Evolutionary conservation across 2,888 invertebrate species (phyloP).

Genomic region (Halictus quadricinctus): DNA sequence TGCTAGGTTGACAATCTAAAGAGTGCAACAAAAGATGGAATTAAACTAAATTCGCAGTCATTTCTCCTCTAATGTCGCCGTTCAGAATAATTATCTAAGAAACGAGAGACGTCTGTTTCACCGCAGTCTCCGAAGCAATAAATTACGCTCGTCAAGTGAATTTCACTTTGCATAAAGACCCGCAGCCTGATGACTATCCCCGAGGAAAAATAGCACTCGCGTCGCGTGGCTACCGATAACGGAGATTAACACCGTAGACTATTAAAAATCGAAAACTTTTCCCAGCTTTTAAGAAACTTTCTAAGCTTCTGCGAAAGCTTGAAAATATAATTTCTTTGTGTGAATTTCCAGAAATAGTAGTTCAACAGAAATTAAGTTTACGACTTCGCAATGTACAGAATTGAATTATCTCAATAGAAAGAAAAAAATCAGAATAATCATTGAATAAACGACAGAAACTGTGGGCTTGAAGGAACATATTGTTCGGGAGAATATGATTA

Average conservation of each 20-base stretch:
- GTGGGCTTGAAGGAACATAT: no score
- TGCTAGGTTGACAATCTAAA: neutral
- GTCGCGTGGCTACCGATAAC: neutral
- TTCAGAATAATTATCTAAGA: neutral
- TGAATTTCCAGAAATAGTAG: neutral
- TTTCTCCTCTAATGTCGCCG: slow-evolving; percentile 2
- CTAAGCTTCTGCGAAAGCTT: neutral
- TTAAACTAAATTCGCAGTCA: neutral
- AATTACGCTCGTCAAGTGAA: slow-evolving; percentile 1
- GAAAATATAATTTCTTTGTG: neutral
- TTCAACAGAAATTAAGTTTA: neutral
- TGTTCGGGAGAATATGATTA: no score
- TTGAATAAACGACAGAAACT: no score
- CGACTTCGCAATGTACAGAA: neutral
- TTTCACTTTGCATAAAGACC: neutral
- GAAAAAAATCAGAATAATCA: neutral
- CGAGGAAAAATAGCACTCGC: neutral
- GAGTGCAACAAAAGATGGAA: neutral
- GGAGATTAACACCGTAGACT: neutral
- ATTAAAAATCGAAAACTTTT: neutral
- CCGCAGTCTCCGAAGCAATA: slow-evolving; percentile 5
- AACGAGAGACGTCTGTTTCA: slow-evolving; percentile 1
- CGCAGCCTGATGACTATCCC: neutral
- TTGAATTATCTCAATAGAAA: neutral
- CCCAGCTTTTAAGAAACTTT: neutral